Evolutionary conservation across 2,888 invertebrate genomes (phyloP), one percentile per base, ranked within the genome.

Genomic region (Sclerodermus sp.): DNA sequence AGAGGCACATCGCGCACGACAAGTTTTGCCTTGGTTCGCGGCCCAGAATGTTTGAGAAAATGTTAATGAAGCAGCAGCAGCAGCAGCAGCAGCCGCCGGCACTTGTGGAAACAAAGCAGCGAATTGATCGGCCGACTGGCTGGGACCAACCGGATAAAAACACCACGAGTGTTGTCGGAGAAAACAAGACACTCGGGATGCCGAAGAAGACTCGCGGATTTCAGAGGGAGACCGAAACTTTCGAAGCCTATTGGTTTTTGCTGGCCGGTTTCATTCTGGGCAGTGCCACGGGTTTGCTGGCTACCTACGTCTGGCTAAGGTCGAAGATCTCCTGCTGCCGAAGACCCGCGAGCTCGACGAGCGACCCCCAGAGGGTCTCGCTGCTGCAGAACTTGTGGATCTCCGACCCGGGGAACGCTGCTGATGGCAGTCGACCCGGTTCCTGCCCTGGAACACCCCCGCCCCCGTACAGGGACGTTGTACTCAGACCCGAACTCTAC

Each of bases 401-500:
- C 13, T 43, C 54, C n/a, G 53, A 53, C 23, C 54, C 53, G n/a
- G 37, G 39, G 1, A 49, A 49, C 2, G 31, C 37, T 30, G 49
- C 52, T 2, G 60, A 58, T 3, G 37, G 42, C 6, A 45, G 47
- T 13, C 45, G 54, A 10, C 53, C 62, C 16, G 59, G 55, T 6
- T 57, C 66, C 12, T 72, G 73, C 48, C 73, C 74, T 1, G 73
- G 65, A 14, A 77, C 76, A 12, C 77, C 77, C 1, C 77, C 77
- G 1, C 77, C 77, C 1, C 69, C 76, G 1, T 77, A 77, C 48
- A 66, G 70, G 12, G 77, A 77, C 30, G 77, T 77, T 29, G 68
- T 77, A 58, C 49, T 67, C 1, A 67, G 58, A 15, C 57, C 63
- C 23, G 49, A 41, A 47, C 54, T 59, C n/a, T 71, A 69, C 53